Conservation (phyloP, 2,797 vertebrate genomes). For the Arremon aurantiirostris region DNA sequence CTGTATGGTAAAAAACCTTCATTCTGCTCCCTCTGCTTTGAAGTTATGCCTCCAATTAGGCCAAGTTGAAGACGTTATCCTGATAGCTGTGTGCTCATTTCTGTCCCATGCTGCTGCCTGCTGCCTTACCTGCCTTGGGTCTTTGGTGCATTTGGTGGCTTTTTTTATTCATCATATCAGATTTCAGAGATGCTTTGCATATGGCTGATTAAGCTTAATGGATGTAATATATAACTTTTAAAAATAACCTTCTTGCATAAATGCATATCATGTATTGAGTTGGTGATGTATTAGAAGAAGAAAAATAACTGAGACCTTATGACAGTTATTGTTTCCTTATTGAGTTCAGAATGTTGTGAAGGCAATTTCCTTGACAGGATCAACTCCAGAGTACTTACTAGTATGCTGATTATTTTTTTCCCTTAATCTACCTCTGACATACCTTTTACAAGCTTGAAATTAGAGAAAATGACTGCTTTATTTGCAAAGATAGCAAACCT, state of each 20-base stretch:
- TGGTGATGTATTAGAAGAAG: slow-evolving; percentile 30
- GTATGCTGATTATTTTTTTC: neutral
- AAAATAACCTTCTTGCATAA: slow-evolving; percentile 34
- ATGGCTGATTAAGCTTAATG: slow-evolving; percentile 25
- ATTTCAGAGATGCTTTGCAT: slow-evolving; percentile 49
- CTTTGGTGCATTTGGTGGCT: neutral
- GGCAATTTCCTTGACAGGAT: slow-evolving; percentile 28
- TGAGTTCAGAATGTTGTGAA: slow-evolving; percentile 23
- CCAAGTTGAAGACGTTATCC: neutral
- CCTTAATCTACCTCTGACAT: neutral
- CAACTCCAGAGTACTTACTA: slow-evolving; percentile 2
- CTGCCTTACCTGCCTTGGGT: neutral
- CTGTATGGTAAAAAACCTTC: neutral
- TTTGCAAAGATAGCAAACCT: neutral
- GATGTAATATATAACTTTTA: neutral
- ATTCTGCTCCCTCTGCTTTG: slow-evolving; percentile 10
- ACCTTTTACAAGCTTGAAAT: neutral
- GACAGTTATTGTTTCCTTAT: slow-evolving; percentile 31
- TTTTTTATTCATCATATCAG: neutral
- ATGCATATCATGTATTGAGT: slow-evolving; percentile 35
- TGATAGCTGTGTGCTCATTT: neutral
- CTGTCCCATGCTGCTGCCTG: neutral
- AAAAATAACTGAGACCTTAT: neutral
- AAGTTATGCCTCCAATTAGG: neutral
- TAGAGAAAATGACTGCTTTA: neutral